Base-by-base conservation (phyloP, 2,113 vertebrate species). In the Mola mola region DNA sequence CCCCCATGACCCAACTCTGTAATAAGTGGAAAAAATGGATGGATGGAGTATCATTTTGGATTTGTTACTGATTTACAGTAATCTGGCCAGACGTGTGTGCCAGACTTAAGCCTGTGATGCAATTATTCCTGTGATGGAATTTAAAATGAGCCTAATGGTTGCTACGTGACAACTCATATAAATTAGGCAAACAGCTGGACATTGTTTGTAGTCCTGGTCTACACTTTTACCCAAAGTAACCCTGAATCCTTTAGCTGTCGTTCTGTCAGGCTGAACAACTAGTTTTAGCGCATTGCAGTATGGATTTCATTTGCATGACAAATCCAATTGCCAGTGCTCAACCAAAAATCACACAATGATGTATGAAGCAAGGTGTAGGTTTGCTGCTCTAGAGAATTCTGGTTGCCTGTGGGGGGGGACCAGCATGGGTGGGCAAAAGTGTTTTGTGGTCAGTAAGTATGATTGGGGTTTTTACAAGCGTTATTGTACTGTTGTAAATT, bases 341-440 rank as follows among this genome's bases (percentile, higher is more conserved):
- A 29, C 28, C 9, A 9, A 29, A 29, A 26, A 38, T n/a, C 16
- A 4, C 28, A 17, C 31, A 16, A 12, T 40, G 38, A 24, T 43
- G n/a, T 51, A 56, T 17, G 28, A 31, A n/a, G 16, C 17, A 2
- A 1, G 61, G 47, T 78, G 24, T n/a, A 36, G 28, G 15, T 29
- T 20, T 7, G 49, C 16, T 33, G n/a, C 40, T 63, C 41, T 47
- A 46, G 34, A 66, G 67, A 36, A 33, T 46, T 49, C 15, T 5
- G 28, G 40, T 49, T 33, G 42, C 20, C 55, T 49, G 47, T 76
- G 77, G 71, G 78, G 76, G 66, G 62, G 78, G 63, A 69, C 58
- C 72, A 59, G 50, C 63, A 46, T 68, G 71, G 82, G 81, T 82
- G 73, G 81, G 52, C 67, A 66, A 13, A 31, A n/a, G 48, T 29